phyloP scores from a whole-genome alignment of 2,888 invertebrate genomes.

The Schrankia costaestrigalis region DNA sequence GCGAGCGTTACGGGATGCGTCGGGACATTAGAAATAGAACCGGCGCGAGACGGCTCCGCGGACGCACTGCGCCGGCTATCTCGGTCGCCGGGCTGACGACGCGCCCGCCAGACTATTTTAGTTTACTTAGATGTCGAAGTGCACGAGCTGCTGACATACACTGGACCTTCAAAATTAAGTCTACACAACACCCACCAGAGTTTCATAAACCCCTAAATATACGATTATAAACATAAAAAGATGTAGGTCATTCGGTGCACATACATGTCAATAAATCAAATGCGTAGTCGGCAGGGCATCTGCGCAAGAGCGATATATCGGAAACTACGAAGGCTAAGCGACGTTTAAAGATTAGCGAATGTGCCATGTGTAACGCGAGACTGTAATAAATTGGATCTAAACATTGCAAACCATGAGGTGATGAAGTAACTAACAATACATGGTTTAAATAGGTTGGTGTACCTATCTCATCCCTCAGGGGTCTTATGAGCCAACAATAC shows the following conservation, averaged over 20 bases:
- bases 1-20: conserved; percentile 63
- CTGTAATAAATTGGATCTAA: too few relatives aligned
- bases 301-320: conserved; percentile 30
- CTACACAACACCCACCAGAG: conserved; percentile 34
- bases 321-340: conserved; percentile 25
- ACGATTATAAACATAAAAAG: conserved; percentile 6
- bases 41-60: conserved; percentile 75
- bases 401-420: too few relatives aligned
- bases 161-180: conserved; percentile 62
- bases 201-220: too few relatives aligned
- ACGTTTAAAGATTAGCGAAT: too few relatives aligned
- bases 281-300: conserved; percentile 18
- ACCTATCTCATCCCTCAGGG: too few relatives aligned
- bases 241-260: conserved; percentile 36
- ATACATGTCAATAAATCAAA: conserved; percentile 34
- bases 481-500: too few relatives aligned
- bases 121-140: conserved; percentile 79
- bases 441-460: too few relatives aligned
- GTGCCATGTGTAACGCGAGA: too few relatives aligned
- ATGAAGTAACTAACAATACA: too few relatives aligned
- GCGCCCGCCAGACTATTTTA: conserved; percentile 73
- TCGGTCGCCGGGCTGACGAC: conserved; percentile 75
- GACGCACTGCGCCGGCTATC: conserved; percentile 73
- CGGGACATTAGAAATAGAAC: conserved; percentile 76
- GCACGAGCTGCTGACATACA: conserved; percentile 63